phyloP scores from a whole-genome alignment of 2,113 vertebrate genomes.

The Parus major region DNA sequence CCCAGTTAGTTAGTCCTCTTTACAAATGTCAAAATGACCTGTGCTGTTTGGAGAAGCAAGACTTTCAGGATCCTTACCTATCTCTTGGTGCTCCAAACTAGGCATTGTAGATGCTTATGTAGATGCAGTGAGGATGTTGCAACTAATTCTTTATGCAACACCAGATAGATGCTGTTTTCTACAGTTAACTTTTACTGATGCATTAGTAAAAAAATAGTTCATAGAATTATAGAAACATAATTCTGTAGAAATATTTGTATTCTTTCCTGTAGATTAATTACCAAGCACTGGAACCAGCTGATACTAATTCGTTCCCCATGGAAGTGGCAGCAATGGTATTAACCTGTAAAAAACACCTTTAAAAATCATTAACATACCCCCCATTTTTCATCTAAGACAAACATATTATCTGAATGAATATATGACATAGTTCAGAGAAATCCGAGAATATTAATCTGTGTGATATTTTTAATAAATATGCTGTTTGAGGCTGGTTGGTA shows the following conservation, averaged over 20 bases:
- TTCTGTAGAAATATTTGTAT: not conserved
- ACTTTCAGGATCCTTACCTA: not conserved
- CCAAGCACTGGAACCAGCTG: not conserved
- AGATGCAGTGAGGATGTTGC: not conserved
- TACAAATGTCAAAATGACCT: slow-evolving; percentile 4
- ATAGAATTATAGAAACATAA: not conserved
- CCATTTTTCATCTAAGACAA: not conserved
- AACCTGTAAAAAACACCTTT: not conserved
- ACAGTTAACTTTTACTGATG: not conserved
- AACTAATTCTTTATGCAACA: not conserved
- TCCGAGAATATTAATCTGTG: not conserved
- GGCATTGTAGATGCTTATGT: not conserved
- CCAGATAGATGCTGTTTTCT: not conserved
- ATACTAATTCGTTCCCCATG: not conserved
- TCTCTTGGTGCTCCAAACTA: not conserved
- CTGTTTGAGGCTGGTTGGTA: not conserved
- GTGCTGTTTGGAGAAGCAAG: not conserved
- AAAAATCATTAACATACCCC: not conserved
- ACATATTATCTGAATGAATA: not conserved
- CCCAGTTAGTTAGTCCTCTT: not conserved
- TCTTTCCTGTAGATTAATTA: not conserved
- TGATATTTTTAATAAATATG: not conserved
- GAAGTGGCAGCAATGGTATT: not conserved
- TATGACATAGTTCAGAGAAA: not conserved
- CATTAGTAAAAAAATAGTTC: not conserved